Evolutionary conservation across 53 echinoderm and acorn worm genomes (phyloP), one percentile per base, ranked within the genome.

Genomic region (Zoroaster sp.): DNA sequence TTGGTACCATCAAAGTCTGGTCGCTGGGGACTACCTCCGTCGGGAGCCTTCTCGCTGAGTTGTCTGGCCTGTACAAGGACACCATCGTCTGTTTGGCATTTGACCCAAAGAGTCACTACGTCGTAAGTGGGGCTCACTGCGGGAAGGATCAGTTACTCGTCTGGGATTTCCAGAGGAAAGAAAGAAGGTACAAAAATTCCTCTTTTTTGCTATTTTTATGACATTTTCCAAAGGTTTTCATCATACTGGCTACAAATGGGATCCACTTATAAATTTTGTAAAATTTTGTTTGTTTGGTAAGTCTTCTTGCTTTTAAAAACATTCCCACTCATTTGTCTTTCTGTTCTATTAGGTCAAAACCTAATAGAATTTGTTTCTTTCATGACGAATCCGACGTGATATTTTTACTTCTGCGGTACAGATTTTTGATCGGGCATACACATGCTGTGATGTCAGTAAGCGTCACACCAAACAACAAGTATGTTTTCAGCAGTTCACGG

Each of bases 391-490:
- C n/a, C n/a, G n/a, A n/a, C n/a, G n/a, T n/a, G n/a, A n/a, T n/a
- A n/a, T n/a, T n/a, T n/a, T n/a, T n/a, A n/a, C n/a, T n/a, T n/a
- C n/a, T n/a, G n/a, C n/a, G n/a, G n/a, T 4, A 49, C 78, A 93
- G 93, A 42, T 91, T 86, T 33, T 73, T 96, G 44, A 78, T 68
- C 20, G 96, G 96, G 3, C 96, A 96, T 83, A 93, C 73, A 39
- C 96, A 96, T 69, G 96, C 96, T 21, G 89, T 94, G 82, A 94
- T 94, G 96, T 75, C 78, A 12, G 75, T 94, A 9, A 71, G 90
- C 39, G 59, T 94, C 5, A 92, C 93, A 4, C 28, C 82, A 35
- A 90, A 96, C 66, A 94, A 94, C 73, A 85, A 91, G 69, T 96
- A 93, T 69, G 89, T 96, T 1, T 45, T 96, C 25, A 94, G 94